Conservation (phyloP, 2,888 invertebrate species). For the Drosophila mulleri region DNA sequence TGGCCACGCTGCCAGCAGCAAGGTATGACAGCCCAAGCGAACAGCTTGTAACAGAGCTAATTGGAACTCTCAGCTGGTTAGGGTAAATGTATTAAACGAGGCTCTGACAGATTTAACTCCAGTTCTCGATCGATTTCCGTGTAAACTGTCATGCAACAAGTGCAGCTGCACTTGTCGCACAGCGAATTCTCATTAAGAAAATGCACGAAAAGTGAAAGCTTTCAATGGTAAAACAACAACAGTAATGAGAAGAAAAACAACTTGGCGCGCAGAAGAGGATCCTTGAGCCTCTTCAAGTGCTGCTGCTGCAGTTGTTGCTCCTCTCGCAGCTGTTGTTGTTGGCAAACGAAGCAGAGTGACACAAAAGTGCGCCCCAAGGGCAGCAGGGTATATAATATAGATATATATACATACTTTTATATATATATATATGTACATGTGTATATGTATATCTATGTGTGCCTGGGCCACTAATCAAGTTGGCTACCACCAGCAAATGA, state of each 20-base stretch:
- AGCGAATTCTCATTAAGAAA: slow-evolving; percentile 62
- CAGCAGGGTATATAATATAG: not conserved
- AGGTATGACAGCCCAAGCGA: not conserved
- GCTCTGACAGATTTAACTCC: not conserved
- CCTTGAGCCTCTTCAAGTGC: slow-evolving; percentile 59
- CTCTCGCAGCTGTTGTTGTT: slow-evolving; percentile 16
- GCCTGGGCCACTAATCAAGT: slow-evolving; percentile 63
- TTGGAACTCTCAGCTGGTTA: not conserved
- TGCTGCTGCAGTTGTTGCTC: slow-evolving; percentile 13
- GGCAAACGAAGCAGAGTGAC: slow-evolving; percentile 43
- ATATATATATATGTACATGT: not conserved
- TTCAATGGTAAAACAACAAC: slow-evolving; percentile 22
- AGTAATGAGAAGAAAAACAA: slow-evolving; percentile 33
- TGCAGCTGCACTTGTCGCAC: slow-evolving; percentile 16
- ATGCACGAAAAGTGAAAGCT: slow-evolving; percentile 48
- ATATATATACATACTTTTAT: too few relatives aligned
- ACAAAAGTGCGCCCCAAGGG: slow-evolving; percentile 36
- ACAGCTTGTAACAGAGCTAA: not conserved
- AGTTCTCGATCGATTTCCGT: not conserved
- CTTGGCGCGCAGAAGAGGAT: slow-evolving; percentile 50
- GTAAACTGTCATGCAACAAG: not conserved
- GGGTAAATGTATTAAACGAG: not conserved
- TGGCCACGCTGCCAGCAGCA: not conserved
- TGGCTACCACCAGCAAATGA: slow-evolving; percentile 38
- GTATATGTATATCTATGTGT: not conserved